phyloP scores from a whole-genome alignment of 2,888 invertebrate genomes.

The Loripinus fragilis region DNA sequence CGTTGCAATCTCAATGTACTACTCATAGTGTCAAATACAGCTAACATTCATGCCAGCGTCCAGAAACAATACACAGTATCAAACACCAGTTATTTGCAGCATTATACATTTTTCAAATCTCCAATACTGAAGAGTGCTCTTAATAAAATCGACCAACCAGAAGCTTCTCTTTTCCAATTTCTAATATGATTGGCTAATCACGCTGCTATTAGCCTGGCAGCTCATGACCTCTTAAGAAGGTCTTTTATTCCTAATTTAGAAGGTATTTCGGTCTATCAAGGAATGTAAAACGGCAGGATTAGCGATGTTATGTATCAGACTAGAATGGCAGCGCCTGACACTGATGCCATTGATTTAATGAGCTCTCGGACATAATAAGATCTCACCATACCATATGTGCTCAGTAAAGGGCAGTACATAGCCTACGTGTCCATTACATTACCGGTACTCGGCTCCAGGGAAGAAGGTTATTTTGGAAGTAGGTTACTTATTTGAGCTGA shows the following conservation, averaged over 20 bases:
- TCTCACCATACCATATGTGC: too few relatives aligned
- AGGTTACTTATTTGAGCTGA: too few relatives aligned
- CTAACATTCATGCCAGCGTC: not conserved
- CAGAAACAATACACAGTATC: not conserved
- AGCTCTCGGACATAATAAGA: too few relatives aligned
- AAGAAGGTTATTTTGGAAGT: too few relatives aligned
- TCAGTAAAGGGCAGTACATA: too few relatives aligned
- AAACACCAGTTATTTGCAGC: not conserved
- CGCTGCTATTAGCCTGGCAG: not conserved
- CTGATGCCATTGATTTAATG: conserved; percentile 5
- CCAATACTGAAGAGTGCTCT: not conserved
- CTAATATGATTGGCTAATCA: conserved; percentile 7
- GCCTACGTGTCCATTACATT: too few relatives aligned
- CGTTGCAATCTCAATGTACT: too few relatives aligned
- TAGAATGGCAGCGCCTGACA: not conserved
- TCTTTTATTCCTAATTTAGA: conserved; percentile 16
- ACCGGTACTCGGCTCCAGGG: too few relatives aligned
- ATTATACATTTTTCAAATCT: not conserved
- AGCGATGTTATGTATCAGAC: conserved; percentile 2
- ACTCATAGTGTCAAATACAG: too few relatives aligned
- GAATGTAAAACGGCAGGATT: not conserved
- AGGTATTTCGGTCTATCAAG: not conserved
- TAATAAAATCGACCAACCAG: conserved; percentile 9
- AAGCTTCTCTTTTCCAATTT: conserved; percentile 11
- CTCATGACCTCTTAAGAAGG: not conserved